Evolutionary conservation across 2,888 invertebrate species (phyloP).

Genomic region (Phlogophora meticulosa): DNA sequence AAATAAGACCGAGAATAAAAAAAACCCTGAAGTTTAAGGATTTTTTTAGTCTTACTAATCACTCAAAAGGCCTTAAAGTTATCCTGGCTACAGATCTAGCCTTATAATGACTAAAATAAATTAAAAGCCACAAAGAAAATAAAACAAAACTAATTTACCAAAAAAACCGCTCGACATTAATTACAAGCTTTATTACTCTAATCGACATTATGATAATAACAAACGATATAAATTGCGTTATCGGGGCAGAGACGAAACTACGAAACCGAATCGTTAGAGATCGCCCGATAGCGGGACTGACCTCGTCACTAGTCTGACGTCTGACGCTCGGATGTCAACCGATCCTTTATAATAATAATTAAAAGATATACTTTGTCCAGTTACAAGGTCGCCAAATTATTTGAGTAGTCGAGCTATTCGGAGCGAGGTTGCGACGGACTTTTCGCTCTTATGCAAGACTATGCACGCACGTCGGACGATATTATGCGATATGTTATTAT

Average conservation of each 20-base stretch:
- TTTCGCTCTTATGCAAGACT: conserved; percentile 81
- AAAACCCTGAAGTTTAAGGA: neutral
- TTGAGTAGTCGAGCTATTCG: conserved; percentile 81
- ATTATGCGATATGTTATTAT: conserved; percentile 82
- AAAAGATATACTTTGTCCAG: conserved; percentile 83
- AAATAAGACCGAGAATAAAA: too few species aligned
- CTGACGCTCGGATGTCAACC: conserved; percentile 84
- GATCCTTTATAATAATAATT: conserved; percentile 85
- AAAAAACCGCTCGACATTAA: conserved; percentile 55
- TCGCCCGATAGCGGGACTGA: conserved; percentile 63
- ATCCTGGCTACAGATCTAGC: conserved; percentile 47
- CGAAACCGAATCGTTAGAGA: conserved; percentile 60
- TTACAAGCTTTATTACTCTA: conserved; percentile 59
- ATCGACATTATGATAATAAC: conserved; percentile 54
- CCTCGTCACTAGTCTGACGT: conserved; percentile 68
- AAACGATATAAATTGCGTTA: conserved; percentile 60
- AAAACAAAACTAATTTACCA: conserved; percentile 32
- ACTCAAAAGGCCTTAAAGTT: conserved; percentile 42
- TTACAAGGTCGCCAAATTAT: conserved; percentile 85
- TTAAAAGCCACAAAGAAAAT: conserved; percentile 28
- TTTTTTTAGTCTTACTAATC: conserved; percentile 26
- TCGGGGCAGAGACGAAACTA: conserved; percentile 51
- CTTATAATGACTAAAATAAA: conserved; percentile 32
- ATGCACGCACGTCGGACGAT: conserved; percentile 72
- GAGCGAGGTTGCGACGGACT: conserved; percentile 83